These are phyloP conservation scores for Halocynthia roretzi DNA, from an alignment of 23 tunicate species.

Conservation along the genomic window DNA sequence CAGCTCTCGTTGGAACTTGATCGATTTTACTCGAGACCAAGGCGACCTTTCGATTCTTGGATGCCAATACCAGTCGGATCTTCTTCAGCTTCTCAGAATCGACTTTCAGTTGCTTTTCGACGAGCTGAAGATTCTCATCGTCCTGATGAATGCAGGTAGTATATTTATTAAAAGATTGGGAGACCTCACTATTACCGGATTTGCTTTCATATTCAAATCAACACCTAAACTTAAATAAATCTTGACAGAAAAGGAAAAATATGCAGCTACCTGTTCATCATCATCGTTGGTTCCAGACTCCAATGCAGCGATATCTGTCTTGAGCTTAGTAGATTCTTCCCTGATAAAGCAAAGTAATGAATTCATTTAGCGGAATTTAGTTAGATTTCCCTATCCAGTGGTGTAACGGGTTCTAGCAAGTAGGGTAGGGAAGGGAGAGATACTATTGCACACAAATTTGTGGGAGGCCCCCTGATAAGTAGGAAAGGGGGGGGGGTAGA, in stretches of 20 bases:
- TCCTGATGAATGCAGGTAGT: slow-evolving; percentile 9
- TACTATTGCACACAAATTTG: no score
- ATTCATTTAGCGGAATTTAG: no score
- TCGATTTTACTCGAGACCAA: slow-evolving; percentile 67
- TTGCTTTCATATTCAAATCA: background rate
- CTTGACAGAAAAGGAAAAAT: background rate
- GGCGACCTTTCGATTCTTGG: slow-evolving; percentile 66
- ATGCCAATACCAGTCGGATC: slow-evolving; percentile 56
- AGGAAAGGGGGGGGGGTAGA: no score
- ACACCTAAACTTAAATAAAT: background rate
- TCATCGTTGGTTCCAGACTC: slow-evolving; percentile 15
- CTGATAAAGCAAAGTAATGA: background rate
- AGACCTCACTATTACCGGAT: background rate
- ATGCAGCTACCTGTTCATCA: slow-evolving; percentile 9
- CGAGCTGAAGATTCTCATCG: slow-evolving; percentile 40
- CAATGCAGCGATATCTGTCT: slow-evolving; percentile 40
- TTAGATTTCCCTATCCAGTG: no score
- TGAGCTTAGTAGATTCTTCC: slow-evolving; percentile 45
- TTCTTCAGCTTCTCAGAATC: slow-evolving; percentile 64
- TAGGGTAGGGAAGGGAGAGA: no score
- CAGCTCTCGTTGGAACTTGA: slow-evolving; percentile 97
- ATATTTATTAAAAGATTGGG: background rate
- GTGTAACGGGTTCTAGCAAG: no score
- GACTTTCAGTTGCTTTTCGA: slow-evolving; percentile 49
- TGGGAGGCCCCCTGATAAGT: no score